phyloP scores from a whole-genome alignment of 2,888 invertebrate genomes.

The Magallana nippona region DNA sequence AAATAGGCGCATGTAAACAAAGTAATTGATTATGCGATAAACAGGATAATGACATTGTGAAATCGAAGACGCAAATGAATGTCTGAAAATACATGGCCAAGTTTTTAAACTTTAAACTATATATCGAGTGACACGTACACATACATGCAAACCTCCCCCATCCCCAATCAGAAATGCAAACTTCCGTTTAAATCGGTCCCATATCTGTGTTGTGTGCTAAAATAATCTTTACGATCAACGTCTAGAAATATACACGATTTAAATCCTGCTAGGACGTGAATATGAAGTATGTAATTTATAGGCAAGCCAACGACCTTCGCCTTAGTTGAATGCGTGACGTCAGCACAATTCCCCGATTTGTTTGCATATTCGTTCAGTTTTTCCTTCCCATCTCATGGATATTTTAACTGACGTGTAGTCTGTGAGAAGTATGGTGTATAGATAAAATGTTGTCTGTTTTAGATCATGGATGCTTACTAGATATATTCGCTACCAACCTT shows the following conservation, averaged over 20 bases:
- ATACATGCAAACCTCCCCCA: no score
- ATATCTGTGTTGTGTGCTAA: no score
- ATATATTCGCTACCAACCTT: not conserved
- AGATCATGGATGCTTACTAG: conserved; percentile 1
- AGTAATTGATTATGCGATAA: no score
- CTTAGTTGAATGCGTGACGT: conserved; percentile 31
- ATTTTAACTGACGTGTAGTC: not conserved
- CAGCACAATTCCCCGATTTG: conserved; percentile 26
- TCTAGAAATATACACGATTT: not conserved
- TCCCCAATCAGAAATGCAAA: no score
- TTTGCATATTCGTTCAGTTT: conserved; percentile 31
- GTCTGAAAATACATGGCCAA: no score
- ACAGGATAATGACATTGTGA: no score
- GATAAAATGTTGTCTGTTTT: conserved; percentile 16
- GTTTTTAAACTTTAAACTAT: no score
- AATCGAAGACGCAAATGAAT: no score
- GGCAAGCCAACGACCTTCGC: conserved; percentile 6
- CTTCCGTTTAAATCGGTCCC: no score
- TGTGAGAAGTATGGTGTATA: not conserved
- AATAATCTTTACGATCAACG: not conserved
- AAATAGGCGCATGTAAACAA: no score
- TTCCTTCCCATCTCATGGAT: not conserved
- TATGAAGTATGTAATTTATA: not conserved
- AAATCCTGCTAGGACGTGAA: not conserved
- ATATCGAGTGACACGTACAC: no score